These are phyloP conservation scores for Schizaphis graminum DNA, from an alignment of 2,888 invertebrate genomes.

Conservation along the genomic window DNA sequence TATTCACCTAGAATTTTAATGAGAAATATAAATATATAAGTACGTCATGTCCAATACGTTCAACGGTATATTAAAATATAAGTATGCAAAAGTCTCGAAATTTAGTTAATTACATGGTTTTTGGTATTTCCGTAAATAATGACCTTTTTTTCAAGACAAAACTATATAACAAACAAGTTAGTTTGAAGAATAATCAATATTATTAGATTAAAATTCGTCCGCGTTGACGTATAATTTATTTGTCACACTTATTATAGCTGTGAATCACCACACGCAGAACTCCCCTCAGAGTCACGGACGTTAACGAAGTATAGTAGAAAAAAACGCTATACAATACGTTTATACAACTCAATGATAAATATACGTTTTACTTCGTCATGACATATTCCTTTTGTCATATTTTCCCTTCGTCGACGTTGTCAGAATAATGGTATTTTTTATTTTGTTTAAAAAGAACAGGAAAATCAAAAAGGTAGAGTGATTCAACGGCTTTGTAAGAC, in stretches of 20 bases:
- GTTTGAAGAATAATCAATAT: slow-evolving; percentile 39
- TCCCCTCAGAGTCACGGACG: slow-evolving; percentile 44
- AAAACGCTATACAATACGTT: slow-evolving; percentile 17
- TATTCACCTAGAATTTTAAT: not conserved
- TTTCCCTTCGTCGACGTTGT: not conserved
- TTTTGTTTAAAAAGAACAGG: not conserved
- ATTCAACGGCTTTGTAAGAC: not conserved
- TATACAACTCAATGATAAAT: slow-evolving; percentile 17
- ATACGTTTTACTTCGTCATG: not conserved
- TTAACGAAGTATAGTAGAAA: slow-evolving; percentile 33
- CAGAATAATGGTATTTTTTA: slow-evolving; percentile 11
- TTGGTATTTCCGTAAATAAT: not conserved
- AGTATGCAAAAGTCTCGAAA: too few species aligned
- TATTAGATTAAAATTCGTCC: slow-evolving; percentile 15
- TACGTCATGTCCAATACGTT: not conserved
- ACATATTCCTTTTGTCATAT: slow-evolving; percentile 32
- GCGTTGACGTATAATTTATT: slow-evolving; percentile 49
- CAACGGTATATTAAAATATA: not conserved
- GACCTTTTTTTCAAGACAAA: not conserved
- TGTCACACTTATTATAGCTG: slow-evolving; percentile 47
- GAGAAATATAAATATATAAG: not conserved
- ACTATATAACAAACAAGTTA: not conserved
- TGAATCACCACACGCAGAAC: not conserved
- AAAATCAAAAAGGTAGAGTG: not conserved
- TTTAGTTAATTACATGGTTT: slow-evolving; percentile 46